Conservation (phyloP, 2,113 vertebrate species). For the Urocitellus parryii region DNA sequence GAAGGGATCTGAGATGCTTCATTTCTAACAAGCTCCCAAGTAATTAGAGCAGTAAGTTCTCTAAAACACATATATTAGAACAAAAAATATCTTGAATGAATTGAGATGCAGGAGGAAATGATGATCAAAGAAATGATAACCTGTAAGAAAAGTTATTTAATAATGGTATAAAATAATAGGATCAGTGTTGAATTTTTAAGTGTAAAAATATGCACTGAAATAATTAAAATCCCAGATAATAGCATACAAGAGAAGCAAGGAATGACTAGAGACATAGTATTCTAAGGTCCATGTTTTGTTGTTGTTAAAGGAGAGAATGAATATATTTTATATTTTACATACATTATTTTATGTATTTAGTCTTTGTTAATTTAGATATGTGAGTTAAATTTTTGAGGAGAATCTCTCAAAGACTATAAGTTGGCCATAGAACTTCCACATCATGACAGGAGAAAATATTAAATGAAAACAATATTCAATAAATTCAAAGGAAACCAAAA, state of each 20-base stretch:
- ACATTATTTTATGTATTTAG: neutral
- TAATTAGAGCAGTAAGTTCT: neutral
- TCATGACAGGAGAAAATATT: neutral
- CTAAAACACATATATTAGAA: neutral
- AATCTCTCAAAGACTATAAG: neutral
- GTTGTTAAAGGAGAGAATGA: neutral
- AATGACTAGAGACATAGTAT: neutral
- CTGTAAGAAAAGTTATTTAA: neutral
- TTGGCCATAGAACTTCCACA: neutral
- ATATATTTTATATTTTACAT: neutral
- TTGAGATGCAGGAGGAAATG: neutral
- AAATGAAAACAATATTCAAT: slow-evolving; percentile 11
- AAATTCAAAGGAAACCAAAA: neutral
- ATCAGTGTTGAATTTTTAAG: neutral
- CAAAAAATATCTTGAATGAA: neutral
- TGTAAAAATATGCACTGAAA: neutral
- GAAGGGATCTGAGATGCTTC: neutral
- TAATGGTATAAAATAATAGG: neutral
- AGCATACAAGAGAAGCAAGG: neutral
- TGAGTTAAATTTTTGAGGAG: neutral
- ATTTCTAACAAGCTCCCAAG: neutral
- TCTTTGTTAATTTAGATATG: neutral
- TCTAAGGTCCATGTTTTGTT: neutral
- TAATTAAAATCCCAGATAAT: neutral
- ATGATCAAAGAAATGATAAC: neutral